These are phyloP conservation scores for Tetanocera ferruginea DNA, from an alignment of 2,888 invertebrate species.

Conservation along the genomic window DNA sequence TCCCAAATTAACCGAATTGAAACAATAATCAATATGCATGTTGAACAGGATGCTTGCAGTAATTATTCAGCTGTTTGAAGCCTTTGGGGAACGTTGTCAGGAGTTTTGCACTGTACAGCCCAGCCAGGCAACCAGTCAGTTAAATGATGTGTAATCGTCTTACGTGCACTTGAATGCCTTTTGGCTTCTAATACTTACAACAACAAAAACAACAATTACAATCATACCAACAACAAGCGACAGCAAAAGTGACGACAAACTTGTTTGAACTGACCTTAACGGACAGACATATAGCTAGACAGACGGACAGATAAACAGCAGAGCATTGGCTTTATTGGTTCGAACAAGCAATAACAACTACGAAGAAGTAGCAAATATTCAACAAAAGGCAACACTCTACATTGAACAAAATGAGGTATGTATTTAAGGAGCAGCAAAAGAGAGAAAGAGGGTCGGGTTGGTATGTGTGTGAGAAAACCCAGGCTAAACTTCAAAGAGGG, in stretches of 20 bases:
- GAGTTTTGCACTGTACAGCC: not conserved
- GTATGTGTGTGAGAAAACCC: not conserved
- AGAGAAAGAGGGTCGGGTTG: not conserved
- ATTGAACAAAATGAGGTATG: not conserved
- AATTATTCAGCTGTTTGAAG: conserved; percentile 13
- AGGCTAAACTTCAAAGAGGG: conserved; percentile 30
- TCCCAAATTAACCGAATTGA: conserved; percentile 44
- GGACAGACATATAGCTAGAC: conserved; percentile 18
- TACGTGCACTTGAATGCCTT: conserved; percentile 67
- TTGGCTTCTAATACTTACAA: conserved; percentile 61
- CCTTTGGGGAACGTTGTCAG: not conserved
- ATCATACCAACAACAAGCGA: conserved; percentile 24
- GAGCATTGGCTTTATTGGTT: too few species aligned
- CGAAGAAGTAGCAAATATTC: not conserved
- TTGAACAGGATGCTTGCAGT: conserved; percentile 23
- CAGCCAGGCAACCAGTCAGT: conserved; percentile 56
- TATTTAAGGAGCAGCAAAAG: not conserved
- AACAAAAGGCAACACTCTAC: conserved; percentile 25
- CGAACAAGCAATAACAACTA: too few species aligned
- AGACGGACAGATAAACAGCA: conserved; percentile 9
- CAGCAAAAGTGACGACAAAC: conserved; percentile 53
- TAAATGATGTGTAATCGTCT: conserved; percentile 69
- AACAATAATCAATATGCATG: conserved; percentile 62
- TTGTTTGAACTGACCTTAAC: conserved; percentile 64
- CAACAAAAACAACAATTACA: conserved; percentile 24